phyloP scores from a whole-genome alignment of 1,140 invertebrate genomes.

The Adoxophyes honmai region DNA sequence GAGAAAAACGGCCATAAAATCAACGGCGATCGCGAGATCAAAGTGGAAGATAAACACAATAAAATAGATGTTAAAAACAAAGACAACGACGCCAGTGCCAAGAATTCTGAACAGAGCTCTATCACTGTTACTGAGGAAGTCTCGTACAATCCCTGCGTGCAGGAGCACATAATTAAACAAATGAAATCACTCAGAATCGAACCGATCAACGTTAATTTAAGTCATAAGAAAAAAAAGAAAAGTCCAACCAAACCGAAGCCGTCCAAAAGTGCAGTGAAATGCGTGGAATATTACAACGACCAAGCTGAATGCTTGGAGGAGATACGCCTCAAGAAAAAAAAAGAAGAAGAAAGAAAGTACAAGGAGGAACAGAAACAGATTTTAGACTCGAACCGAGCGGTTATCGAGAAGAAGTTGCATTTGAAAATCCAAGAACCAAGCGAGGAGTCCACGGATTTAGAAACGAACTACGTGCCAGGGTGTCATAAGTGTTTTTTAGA shows the following conservation, averaged over 20 bases:
- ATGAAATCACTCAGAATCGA: constrained; percentile 70
- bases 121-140: constrained; percentile 40
- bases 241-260: constrained; percentile 50
- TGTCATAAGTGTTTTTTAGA: constrained; percentile 76
- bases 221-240: constrained; percentile 48
- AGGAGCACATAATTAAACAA: constrained; percentile 69
- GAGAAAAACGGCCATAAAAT: constrained; percentile 65
- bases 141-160: constrained; percentile 56
- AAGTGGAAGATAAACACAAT: constrained; percentile 65
- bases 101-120: constrained; percentile 51
- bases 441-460: constrained; percentile 69
- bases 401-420: constrained; percentile 55
- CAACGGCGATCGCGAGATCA: constrained; percentile 60
- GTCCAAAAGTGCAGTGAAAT: constrained; percentile 54
- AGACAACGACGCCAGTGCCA: constrained; percentile 61
- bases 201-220: constrained; percentile 59
- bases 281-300: constrained; percentile 75
- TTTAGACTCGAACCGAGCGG: constrained; percentile 34
- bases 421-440: constrained; percentile 61
- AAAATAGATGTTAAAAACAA: constrained; percentile 55
- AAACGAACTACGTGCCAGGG: constrained; percentile 54
- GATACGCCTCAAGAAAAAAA: constrained; percentile 58
- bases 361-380: constrained; percentile 42
- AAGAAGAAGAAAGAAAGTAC: constrained; percentile 57
- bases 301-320: constrained; percentile 74